phyloP scores from a whole-genome alignment of 2,888 invertebrate species.

The Apoda limacodes region DNA sequence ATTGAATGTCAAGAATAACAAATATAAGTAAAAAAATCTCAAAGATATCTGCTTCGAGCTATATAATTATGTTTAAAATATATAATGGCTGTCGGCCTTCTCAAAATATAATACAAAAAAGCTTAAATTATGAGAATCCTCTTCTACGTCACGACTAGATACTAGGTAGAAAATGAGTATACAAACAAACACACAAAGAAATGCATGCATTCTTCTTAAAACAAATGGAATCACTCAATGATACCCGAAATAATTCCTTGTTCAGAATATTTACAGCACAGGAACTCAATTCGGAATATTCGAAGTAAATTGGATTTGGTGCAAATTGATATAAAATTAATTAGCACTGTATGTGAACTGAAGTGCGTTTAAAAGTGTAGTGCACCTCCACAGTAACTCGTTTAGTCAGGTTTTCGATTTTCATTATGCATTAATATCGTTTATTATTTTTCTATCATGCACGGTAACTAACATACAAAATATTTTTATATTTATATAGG shows the following conservation, averaged over 20 bases:
- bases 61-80: conserved; percentile 16
- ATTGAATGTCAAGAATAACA: too few relatives aligned
- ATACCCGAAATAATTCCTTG: conserved; percentile 42
- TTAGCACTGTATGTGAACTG: too few relatives aligned
- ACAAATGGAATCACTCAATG: conserved; percentile 67
- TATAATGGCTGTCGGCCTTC: conserved; percentile 43
- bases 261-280: conserved; percentile 48
- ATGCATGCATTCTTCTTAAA: conserved; percentile 67
- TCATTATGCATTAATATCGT: too few relatives aligned
- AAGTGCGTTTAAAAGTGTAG: too few relatives aligned
- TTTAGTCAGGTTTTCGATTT: too few relatives aligned
- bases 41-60: conserved; percentile 22
- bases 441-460: too few relatives aligned
- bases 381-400: too few relatives aligned
- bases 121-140: conserved; percentile 63
- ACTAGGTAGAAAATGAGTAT: conserved; percentile 56
- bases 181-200: conserved; percentile 60
- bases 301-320: too few relatives aligned
- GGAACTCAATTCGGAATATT: conserved; percentile 12
- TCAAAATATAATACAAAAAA: conserved; percentile 40
- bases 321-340: too few relatives aligned
- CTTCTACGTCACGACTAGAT: conserved; percentile 60
- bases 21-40: too few relatives aligned
- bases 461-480: too few relatives aligned
- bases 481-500: too few relatives aligned